Base-by-base conservation (phyloP, 2,888 invertebrate species). In the Andrena praecox region DNA sequence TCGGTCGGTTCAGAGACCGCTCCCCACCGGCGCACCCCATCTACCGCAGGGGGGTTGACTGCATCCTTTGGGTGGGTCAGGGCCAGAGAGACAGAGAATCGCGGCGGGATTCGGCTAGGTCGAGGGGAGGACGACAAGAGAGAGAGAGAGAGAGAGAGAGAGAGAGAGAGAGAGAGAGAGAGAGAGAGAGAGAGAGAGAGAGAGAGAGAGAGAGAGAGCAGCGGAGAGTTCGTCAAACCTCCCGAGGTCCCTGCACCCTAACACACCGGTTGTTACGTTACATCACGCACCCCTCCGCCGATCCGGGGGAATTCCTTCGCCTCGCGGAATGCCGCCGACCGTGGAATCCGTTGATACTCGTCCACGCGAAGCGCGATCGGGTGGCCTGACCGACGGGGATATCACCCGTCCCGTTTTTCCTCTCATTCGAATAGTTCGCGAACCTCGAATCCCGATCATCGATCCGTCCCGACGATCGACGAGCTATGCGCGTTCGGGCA, bases 51-150 rank as follows among this genome's bases (percentile, higher is more conserved):
- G 86, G 85, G 87, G 85, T 87, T 66, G 89, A 89, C 86, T 90
- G 91, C 91, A 92, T 92, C 91, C 91, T 93, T 93, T 91, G 93
- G 93, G 93, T 93, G 92, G 93, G 93, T 93, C 93, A 93, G 92
- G 93, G 91, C 92, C 92, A 90, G 86, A 83, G 85, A 86, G 85
- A 85, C 84, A 85, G 83, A 84, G 80, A 82, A 84, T 76, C 81
- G 84, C 83, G 84, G 48, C 77, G 79, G 79, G 82, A 78, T 67
- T 78, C 52, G 83, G 85, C 80, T 80, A 85, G 87, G 80, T 85
- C 81, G 85, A 80, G 77, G 77, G 80, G 87, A 76, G 60, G 75
- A 50, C 52, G 71, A 59, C 64, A 50, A 24, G 33, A 24, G 29
- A 67, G 59, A n/a, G 10, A 20, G 33, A 90, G 85, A 79, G 85